Evolutionary conservation across 2,888 invertebrate species (phyloP).

Genomic region (Eristalis tenax): DNA sequence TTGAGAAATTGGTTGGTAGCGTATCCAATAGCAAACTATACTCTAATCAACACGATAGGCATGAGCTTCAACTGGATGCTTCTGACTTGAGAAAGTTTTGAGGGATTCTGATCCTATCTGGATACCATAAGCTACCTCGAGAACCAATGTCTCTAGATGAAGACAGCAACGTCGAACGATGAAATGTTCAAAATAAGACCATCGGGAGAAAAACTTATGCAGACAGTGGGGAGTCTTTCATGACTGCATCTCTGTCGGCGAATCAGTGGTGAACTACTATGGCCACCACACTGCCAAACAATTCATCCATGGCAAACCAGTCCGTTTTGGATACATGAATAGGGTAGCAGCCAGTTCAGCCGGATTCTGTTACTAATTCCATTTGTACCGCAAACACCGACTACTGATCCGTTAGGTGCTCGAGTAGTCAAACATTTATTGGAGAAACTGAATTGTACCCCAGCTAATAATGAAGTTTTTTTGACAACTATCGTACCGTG

Average conservation of each 20-base stretch:
- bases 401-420: not conserved
- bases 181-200: too few relatives aligned
- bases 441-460: slow-evolving; percentile 8
- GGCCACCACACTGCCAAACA: slow-evolving; percentile 10
- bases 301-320: not conserved
- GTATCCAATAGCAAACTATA: too few relatives aligned
- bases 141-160: too few relatives aligned
- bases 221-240: slow-evolving; percentile 11
- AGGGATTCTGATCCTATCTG: too few relatives aligned
- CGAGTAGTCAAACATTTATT: slow-evolving; percentile 3
- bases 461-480: slow-evolving; percentile 2
- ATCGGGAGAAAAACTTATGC: slow-evolving; percentile 4
- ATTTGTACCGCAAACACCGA: slow-evolving; percentile 1
- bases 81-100: too few relatives aligned
- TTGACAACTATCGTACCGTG: not conserved
- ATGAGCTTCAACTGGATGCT: too few relatives aligned
- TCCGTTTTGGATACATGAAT: not conserved
- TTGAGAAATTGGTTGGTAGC: too few relatives aligned
- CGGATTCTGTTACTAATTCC: slow-evolving; percentile 10
- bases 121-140: too few relatives aligned
- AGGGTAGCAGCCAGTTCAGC: not conserved
- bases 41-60: too few relatives aligned
- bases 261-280: slow-evolving; percentile 1
- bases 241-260: slow-evolving; percentile 6
- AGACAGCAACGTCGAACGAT: too few relatives aligned